Base-by-base conservation (phyloP, 2,113 vertebrate species). In the Camarhynchus parvulus region DNA sequence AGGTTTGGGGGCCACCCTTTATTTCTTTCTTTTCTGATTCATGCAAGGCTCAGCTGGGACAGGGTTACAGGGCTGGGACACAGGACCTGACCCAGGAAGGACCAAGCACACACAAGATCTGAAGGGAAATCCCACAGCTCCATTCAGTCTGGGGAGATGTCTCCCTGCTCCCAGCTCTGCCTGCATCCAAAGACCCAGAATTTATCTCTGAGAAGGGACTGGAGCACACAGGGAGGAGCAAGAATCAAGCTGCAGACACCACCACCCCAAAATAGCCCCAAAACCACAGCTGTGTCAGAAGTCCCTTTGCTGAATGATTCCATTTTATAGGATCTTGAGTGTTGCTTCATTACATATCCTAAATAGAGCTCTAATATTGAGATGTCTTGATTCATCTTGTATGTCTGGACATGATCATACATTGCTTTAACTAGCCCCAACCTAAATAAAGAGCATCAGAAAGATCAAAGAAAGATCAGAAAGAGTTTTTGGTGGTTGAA, bases 1-100 rank as follows among this genome's bases (percentile, higher is more conserved):
- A 17, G 1, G 3, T 64, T 49, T 64, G n/a, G 35, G 28, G 9
- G 5, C 3, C 1, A 0, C 5, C 3, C 13, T 50, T 55, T 19
- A 3, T 17, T 52, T 42, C 8, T 13, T 73, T 63, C 4, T 69
- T 63, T 33, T 33, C 44, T 50, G 14, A 9, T 44, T 81, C 61
- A 39, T 23, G 20, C n/a, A 52, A 49, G 21, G 33, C 16, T 87
- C 41, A 52, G 15, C 8, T 24, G 21, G 56, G 39, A 62, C 20
- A 74, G 62, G 11, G 24, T 25, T 53, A 22, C 11, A 66, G 41
- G 13, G 12, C 11, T 58, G 27, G 22, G n/a, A 80, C 28, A 33
- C 2, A 62, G 28, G 8, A 13, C 21, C 49, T n/a, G 30, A 17
- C 5, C 31, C 28, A 46, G 56, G 11, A 82, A 70, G 7, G 5